phyloP scores from a whole-genome alignment of 2,888 invertebrate species.

The Lithosia quadra region DNA sequence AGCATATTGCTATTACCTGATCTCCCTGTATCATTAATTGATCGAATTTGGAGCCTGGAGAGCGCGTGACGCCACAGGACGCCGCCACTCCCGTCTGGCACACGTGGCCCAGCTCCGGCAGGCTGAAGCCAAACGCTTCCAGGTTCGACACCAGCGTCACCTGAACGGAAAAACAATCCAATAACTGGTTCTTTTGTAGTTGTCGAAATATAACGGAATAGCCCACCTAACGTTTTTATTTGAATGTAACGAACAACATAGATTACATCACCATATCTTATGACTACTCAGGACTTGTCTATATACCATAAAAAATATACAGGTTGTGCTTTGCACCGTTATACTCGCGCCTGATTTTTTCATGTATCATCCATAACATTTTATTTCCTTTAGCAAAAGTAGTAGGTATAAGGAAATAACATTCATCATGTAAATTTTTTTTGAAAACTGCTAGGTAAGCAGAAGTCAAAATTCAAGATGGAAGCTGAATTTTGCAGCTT shows the following conservation, averaged over 20 bases:
- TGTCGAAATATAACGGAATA: not conserved
- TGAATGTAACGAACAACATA: constrained; percentile 5
- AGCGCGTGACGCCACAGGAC: constrained; percentile 92
- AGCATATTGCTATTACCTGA: constrained; percentile 86
- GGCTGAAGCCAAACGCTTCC: constrained; percentile 94
- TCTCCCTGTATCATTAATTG: constrained; percentile 97
- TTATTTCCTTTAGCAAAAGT: too few species aligned
- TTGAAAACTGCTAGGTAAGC: too few species aligned
- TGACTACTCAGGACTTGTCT: too few species aligned
- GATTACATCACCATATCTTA: constrained; percentile 3
- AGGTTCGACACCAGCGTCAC: constrained; percentile 96
- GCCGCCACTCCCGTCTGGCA: constrained; percentile 96
- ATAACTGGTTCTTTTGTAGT: not conserved
- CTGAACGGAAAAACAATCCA: constrained; percentile 65
- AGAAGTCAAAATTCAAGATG: too few species aligned
- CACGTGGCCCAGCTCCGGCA: constrained; percentile 92
- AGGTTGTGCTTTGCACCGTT: not conserved
- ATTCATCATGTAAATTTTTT: too few species aligned
- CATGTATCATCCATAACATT: too few species aligned
- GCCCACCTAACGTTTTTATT: not conserved
- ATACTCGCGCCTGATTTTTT: not conserved
- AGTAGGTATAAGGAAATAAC: too few species aligned
- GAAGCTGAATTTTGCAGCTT: too few species aligned
- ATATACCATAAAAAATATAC: not conserved
- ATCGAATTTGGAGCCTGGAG: constrained; percentile 90